phyloP scores from a whole-genome alignment of 2,888 invertebrate species.

The Agapostemon virescens region DNA sequence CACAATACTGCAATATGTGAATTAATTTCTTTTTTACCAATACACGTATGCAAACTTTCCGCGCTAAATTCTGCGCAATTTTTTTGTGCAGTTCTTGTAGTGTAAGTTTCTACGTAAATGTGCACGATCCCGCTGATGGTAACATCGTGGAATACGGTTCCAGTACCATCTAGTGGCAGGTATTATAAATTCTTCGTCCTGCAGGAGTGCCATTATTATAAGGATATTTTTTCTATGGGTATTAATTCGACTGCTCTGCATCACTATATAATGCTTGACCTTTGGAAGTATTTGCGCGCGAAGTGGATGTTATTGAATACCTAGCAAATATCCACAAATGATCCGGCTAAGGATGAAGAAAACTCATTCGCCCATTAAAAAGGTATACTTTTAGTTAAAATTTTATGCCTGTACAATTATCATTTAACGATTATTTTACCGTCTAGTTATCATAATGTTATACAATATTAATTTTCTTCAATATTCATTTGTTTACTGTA shows the following conservation, averaged over 20 bases:
- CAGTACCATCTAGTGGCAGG: neutral
- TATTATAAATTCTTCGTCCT: too few species aligned
- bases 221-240: neutral
- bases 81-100: neutral
- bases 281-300: neutral
- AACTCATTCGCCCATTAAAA: neutral
- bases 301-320: neutral
- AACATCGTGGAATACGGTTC: neutral
- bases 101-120: too few species aligned
- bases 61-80: neutral
- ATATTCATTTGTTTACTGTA: neutral
- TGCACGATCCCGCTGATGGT: too few species aligned
- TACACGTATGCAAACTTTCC: neutral
- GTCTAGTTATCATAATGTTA: neutral
- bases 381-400: conserved; percentile 4
- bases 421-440: neutral
- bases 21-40: neutral
- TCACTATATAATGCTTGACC: neutral
- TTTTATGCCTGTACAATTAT: neutral
- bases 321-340: neutral
- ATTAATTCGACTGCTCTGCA: too few species aligned
- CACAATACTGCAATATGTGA: neutral
- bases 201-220: neutral
- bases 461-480: neutral
- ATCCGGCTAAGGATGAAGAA: conserved; percentile 20